Base-by-base conservation (phyloP, 2,797 vertebrate genomes). In the Alosa sapidissima region DNA sequence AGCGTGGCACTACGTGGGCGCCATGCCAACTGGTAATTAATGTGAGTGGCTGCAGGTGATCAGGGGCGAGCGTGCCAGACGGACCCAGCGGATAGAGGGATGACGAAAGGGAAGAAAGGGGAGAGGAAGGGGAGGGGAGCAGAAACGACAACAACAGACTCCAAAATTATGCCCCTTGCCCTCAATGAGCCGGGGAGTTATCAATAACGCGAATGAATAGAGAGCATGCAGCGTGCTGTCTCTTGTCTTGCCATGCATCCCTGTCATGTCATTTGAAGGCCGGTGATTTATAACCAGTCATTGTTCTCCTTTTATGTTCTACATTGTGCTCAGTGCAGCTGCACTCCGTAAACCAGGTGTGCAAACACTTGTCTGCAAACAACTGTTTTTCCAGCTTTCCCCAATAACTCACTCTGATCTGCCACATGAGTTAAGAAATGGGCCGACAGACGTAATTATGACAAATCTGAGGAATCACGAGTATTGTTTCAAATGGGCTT, bases 1-100 rank as follows among this genome's bases (percentile, higher is more conserved):
- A 82, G 81, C 54, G 51, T 82, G 58, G 51, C 75, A 75, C 81
- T 72, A 60, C 47, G 47, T 81, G 72, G 83, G 84, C 84, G 8
- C 13, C 5, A n/a, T 21, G 84, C 89, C 88, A 88, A 81, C 60
- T 87, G 62, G 87, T 84, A 85, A 85, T 88, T 88, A 85, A 87
- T 87, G 82, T 84, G 85, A 82, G 72, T 33, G 81, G 81, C 85
- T 48, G 81, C 82, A 75, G 87, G 85, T 85, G 87, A 86, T 13
- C 81, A 81, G 84, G 83, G 83, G 28, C 41, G 58, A 21, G 82
- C 36, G 24, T 28, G 83, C 84, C 89, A 88, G 83, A 83, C 16
- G 45, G 28, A 81, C 81, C 81, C 24, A 54, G 21, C 24, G 33
- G 41, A 68, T 58, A 7, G 82, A 16, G 48, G n/a, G 28, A 2